A percentile compares a stretch with the other conserved stretches of the same genome.
phyloP scores from a whole-genome alignment of 2,113 vertebrate genomes.

The Geococcyx californianus region DNA sequence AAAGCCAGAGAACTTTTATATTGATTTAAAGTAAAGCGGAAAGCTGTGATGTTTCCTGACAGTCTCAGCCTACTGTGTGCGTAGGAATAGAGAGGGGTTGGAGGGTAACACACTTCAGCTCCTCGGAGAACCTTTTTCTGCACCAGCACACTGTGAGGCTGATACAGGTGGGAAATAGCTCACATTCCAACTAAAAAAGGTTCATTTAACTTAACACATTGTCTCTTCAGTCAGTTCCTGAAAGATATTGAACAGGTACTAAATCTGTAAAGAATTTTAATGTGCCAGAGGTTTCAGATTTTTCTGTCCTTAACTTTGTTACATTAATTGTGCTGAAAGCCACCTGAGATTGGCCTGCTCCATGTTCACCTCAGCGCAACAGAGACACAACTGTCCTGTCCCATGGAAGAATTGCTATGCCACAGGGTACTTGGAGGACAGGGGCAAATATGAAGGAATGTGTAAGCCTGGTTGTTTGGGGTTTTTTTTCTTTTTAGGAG shows the following conservation, averaged over 20 bases:
- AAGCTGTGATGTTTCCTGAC: background rate
- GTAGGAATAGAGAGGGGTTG: background rate
- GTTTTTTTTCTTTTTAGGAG: background rate
- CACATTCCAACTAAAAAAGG: background rate
- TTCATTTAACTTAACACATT: background rate
- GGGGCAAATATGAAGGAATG: background rate
- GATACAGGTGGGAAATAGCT: background rate
- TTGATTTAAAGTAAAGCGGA: background rate
- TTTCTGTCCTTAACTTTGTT: background rate
- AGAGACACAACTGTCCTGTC: background rate
- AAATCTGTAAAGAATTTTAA: background rate
- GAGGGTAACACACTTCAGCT: background rate
- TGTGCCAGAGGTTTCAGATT: background rate
- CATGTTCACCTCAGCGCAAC: accelerated
- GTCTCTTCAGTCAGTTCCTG: background rate
- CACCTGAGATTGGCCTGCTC: background rate
- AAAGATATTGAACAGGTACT: background rate
- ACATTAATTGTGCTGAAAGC: background rate
- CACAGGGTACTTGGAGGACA: background rate
- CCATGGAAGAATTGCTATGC: background rate
- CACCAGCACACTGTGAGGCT: background rate
- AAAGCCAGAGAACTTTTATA: background rate
- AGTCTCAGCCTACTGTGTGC: background rate
- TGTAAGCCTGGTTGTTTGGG: background rate
- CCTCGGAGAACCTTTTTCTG: background rate